Evolutionary conservation across 2,888 invertebrate species (phyloP).

Genomic region (Arge pagana): DNA sequence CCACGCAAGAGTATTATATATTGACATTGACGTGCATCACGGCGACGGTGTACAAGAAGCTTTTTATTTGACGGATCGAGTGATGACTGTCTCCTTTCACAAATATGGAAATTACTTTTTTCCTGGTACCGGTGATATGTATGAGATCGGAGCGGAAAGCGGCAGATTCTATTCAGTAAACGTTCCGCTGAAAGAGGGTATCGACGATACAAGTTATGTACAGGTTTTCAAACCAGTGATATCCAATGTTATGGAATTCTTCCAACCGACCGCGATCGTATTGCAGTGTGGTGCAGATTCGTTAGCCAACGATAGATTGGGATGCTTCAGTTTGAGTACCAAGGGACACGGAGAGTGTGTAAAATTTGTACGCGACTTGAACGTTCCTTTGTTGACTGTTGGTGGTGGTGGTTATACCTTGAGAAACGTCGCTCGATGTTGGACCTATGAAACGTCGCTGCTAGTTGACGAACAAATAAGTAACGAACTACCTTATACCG

Average conservation of each 20-base stretch:
- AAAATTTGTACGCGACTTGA: slow-evolving; percentile 89
- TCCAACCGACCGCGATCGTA: slow-evolving; percentile 95
- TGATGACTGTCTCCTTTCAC: slow-evolving; percentile 99
- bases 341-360: slow-evolving; percentile 98
- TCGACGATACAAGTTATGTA: slow-evolving; percentile 90
- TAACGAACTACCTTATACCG: slow-evolving; percentile 93
- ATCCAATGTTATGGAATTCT: slow-evolving; percentile 92
- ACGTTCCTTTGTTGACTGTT: slow-evolving; percentile 89
- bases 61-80: slow-evolving; percentile 94
- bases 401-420: slow-evolving; percentile 88
- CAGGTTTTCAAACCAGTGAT: slow-evolving; percentile 96
- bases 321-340: slow-evolving; percentile 94
- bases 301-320: slow-evolving; percentile 90
- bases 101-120: slow-evolving; percentile 98
- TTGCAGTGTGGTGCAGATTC: slow-evolving; percentile 99
- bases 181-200: slow-evolving; percentile 96
- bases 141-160: slow-evolving; percentile 94
- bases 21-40: slow-evolving; percentile 99
- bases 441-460: slow-evolving; percentile 98
- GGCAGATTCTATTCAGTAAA: slow-evolving; percentile 97
- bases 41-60: slow-evolving; percentile 97
- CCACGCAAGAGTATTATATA: slow-evolving; percentile 92
- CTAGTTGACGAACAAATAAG: slow-evolving; percentile 90
- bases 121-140: slow-evolving; percentile 99
- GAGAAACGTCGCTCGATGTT: slow-evolving; percentile 95